Conservation (phyloP, 2,888 invertebrate species). For the Mesorhabditis belari region DNA sequence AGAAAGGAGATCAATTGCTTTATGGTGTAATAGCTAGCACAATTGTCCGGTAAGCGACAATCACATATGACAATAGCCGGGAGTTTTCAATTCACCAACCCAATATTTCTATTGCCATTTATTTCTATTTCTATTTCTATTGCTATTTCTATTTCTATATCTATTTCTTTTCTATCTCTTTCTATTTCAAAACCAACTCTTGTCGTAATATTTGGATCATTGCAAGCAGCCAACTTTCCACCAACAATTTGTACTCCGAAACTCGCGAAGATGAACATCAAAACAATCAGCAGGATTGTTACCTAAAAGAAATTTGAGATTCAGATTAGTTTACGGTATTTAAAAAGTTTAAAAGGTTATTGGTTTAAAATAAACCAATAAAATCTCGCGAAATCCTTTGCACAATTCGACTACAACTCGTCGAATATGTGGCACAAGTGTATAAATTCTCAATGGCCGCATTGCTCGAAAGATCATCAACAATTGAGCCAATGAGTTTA, state of each 20-base stretch:
- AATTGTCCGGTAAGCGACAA: too few species aligned
- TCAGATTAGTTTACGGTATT: neutral
- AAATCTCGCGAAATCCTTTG: constrained; percentile 94
- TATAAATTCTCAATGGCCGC: constrained; percentile 89
- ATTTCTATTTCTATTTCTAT: neutral
- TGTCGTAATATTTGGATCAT: constrained; percentile 75
- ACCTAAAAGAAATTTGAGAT: too few species aligned
- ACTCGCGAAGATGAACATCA: constrained; percentile 98
- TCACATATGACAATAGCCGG: too few species aligned
- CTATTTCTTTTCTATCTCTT: neutral
- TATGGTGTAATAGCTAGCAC: too few species aligned
- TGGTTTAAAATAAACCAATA: constrained; percentile 65
- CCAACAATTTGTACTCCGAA: constrained; percentile 97
- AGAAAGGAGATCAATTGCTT: too few species aligned
- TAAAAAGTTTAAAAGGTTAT: neutral
- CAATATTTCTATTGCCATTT: too few species aligned
- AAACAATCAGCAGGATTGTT: constrained; percentile 85
- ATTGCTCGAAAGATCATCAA: constrained; percentile 92
- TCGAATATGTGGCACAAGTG: constrained; percentile 87
- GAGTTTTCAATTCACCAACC: too few species aligned
- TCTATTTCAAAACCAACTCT: constrained; percentile 12
- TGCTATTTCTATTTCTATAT: neutral
- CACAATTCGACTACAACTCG: constrained; percentile 97
- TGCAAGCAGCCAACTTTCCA: constrained; percentile 88
- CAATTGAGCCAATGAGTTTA: constrained; percentile 85